phyloP scores from a whole-genome alignment of 1,140 invertebrate species.

The Drosophila bocqueti region DNA sequence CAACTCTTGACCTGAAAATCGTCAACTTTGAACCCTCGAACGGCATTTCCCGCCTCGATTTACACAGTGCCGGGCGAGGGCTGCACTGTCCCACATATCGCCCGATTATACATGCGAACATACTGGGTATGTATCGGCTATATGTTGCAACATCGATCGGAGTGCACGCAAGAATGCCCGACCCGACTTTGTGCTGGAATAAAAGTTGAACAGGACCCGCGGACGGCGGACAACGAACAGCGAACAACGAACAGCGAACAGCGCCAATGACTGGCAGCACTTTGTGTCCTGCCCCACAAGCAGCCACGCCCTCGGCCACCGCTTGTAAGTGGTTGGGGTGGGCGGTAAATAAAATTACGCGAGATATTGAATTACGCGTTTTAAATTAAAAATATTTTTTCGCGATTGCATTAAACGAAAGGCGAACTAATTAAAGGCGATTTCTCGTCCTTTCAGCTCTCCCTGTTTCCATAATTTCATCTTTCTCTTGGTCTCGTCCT shows the following conservation, averaged over 20 bases:
- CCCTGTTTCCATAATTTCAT: neutral
- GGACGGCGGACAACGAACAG: neutral
- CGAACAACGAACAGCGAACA: neutral
- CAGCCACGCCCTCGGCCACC: neutral
- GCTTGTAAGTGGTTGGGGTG: conserved; percentile 45
- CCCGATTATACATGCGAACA: conserved; percentile 13
- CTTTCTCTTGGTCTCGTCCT: neutral
- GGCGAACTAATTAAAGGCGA: conserved; percentile 78
- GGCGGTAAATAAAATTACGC: conserved; percentile 75
- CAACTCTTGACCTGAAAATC: conserved; percentile 73
- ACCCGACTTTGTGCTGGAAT: conserved; percentile 46
- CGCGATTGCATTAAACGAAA: conserved; percentile 81
- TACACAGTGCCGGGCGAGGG: conserved; percentile 49
- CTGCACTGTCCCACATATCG: conserved; percentile 46
- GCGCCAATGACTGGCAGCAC: conserved; percentile 74
- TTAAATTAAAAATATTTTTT: conserved; percentile 83
- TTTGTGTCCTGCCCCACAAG: conserved; percentile 52
- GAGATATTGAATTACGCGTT: conserved; percentile 81
- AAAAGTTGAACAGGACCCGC: conserved; percentile 64
- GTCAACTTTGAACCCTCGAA: conserved; percentile 69
- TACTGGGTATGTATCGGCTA: conserved; percentile 1
- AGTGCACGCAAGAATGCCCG: conserved; percentile 60
- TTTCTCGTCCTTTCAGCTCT: conserved; percentile 40
- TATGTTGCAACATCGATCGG: conserved; percentile 44
- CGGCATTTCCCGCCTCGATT: conserved; percentile 78